These are phyloP conservation scores for Butorides virescens DNA, from an alignment of 2,113 vertebrate genomes.

Conservation along the genomic window DNA sequence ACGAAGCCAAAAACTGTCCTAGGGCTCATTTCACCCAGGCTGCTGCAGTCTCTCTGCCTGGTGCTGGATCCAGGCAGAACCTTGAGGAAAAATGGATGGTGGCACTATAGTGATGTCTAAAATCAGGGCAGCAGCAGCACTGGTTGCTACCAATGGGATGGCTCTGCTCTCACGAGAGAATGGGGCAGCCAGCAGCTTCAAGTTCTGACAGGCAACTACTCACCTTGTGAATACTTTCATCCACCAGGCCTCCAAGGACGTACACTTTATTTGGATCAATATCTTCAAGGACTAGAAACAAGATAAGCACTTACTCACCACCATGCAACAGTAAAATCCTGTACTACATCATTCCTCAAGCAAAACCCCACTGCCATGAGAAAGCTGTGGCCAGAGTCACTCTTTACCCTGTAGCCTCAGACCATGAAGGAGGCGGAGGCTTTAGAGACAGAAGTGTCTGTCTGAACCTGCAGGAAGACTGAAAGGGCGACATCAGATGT, in stretches of 20 bases:
- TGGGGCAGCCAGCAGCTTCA: neutral
- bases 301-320: neutral
- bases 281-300: slow-evolving; percentile 80
- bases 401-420: neutral
- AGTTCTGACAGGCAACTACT: neutral
- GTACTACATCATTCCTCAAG: neutral
- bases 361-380: neutral
- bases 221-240: slow-evolving; percentile 94
- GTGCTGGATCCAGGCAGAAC: neutral
- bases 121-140: neutral
- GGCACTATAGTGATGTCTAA: neutral
- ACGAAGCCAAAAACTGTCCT: neutral
- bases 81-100: neutral
- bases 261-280: slow-evolving; percentile 84
- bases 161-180: too few relatives aligned
- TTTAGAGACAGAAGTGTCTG: neutral
- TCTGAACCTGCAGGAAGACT: neutral
- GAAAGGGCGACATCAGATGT: accelerated
- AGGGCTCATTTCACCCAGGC: neutral
- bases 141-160: neutral
- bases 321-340: neutral
- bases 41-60: neutral
- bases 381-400: neutral
- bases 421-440: neutral
- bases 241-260: slow-evolving; percentile 91